These are phyloP conservation scores for Rhizoglyphus robini DNA, from an alignment of 1,140 invertebrate species.

Conservation along the genomic window DNA sequence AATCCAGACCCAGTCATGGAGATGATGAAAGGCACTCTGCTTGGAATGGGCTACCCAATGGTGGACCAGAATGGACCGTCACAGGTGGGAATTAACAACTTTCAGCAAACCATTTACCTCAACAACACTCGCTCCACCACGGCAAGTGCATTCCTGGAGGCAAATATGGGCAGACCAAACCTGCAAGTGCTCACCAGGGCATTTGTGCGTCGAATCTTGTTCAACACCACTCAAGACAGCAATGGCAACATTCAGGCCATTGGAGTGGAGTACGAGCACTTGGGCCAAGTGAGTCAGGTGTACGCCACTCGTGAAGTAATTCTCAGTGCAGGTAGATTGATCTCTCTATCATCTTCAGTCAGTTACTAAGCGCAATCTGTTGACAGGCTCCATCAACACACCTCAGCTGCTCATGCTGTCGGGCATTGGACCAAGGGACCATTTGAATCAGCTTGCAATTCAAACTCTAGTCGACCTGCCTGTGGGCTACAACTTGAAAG, in stretches of 20 bases:
- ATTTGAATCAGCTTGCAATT: slow-evolving; percentile 26
- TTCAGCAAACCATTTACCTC: slow-evolving; percentile 69
- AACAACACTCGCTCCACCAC: slow-evolving; percentile 74
- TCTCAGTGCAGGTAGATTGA: slow-evolving; percentile 53
- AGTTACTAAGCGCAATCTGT: slow-evolving; percentile 45
- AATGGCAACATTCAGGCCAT: slow-evolving; percentile 59
- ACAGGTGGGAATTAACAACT: slow-evolving; percentile 43
- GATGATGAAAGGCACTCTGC: slow-evolving; percentile 45
- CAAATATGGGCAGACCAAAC: slow-evolving; percentile 61
- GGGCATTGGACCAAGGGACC: slow-evolving; percentile 32
- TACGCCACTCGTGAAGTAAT: slow-evolving; percentile 59
- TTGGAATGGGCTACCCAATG: slow-evolving; percentile 60
- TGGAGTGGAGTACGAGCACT: slow-evolving; percentile 54
- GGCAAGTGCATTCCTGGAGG: slow-evolving; percentile 71
- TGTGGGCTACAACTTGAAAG: slow-evolving; percentile 20
- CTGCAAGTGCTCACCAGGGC: slow-evolving; percentile 68
- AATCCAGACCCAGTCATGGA: slow-evolving; percentile 62
- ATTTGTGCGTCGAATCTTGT: slow-evolving; percentile 63
- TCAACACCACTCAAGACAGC: slow-evolving; percentile 63
- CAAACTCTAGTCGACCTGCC: slow-evolving; percentile 7
- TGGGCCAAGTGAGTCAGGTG: slow-evolving; percentile 47
- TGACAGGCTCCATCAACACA: slow-evolving; percentile 67
- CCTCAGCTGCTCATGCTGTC: too few species aligned
- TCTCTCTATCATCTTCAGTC: not conserved
- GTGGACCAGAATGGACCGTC: slow-evolving; percentile 64